Base-by-base conservation (phyloP, 2,113 vertebrate genomes). In the Petrocephalus microphthalmus region DNA sequence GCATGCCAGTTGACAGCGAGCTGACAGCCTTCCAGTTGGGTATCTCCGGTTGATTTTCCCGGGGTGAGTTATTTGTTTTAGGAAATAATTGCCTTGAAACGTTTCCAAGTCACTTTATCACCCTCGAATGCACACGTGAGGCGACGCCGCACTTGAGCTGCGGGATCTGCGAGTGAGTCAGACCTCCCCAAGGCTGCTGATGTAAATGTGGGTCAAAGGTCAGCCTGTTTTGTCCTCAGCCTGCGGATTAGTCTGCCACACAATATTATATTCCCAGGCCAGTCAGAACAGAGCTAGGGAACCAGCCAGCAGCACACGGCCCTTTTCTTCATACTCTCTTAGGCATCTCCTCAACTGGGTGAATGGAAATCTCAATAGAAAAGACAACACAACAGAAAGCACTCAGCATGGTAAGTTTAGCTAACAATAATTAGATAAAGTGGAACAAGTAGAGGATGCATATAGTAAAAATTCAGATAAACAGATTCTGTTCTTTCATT, bases 191-290 rank as follows among this genome's bases (percentile, higher is more conserved):
- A 17, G n/a, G 81, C 10, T 81, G 42, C 47, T 7, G 20, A 88
- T 88, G 78, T 51, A 83, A 88, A 88, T 84, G 42, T 33, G 52
- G 87, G 87, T 84, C 33, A 84, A 84, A 88, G 87, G 78, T 37
- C 54, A 84, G 52, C 53, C 87, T 64, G 20, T 88, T 52, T 51
- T 84, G 87, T 88, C 81, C 20, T 47, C 52, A 57, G 87, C 78
- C 87, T 49, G 49, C 15, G 54, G 81, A 51, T 60, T 64, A n/a
- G 83, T 84, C 33, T 64, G 78, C 81, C 54, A 83, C 87, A 88
- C 17, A 42, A 81, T 82, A 56, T 88, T 88, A 81, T 51, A 56
- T 37, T 78, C 29, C 51, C 17, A 45, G 71, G 19, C 71, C 53
- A 37, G 33, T 88, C 49, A 1, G 7, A 3, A 22, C 47, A 45